Conservation (phyloP, 1,140 invertebrate genomes). For the Monochamus saltuarius region DNA sequence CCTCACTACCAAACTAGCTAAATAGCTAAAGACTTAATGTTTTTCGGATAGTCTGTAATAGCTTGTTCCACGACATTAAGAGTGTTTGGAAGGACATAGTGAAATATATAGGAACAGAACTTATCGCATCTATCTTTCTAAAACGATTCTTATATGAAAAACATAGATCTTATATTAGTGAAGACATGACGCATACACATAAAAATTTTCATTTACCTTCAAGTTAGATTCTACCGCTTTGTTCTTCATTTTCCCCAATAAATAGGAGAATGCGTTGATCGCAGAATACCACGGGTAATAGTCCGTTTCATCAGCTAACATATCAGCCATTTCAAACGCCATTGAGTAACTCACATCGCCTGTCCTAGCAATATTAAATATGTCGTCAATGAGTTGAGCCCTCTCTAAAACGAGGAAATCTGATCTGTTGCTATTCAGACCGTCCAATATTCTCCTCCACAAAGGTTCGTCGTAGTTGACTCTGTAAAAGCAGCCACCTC, state of each 20-base stretch:
- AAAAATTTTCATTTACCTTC: slow-evolving; percentile 28
- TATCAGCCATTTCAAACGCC: slow-evolving; percentile 60
- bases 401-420: slow-evolving; percentile 45
- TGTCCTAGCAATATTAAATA: slow-evolving; percentile 53
- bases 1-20: no score
- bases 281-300: slow-evolving; percentile 68
- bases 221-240: slow-evolving; percentile 42
- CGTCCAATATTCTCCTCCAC: slow-evolving; percentile 18
- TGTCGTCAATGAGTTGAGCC: slow-evolving; percentile 62
- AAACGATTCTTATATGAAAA: no score
- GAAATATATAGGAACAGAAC: no score
- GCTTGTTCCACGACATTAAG: no score
- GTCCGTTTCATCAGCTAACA: slow-evolving; percentile 62
- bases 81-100: no score
- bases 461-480: slow-evolving; percentile 30
- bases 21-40: no score
- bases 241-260: slow-evolving; percentile 46
- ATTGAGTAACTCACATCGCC: slow-evolving; percentile 50
- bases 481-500: slow-evolving; percentile 19
- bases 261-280: slow-evolving; percentile 57
- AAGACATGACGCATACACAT: no score
- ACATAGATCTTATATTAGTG: no score
- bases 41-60: no score
- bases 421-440: slow-evolving; percentile 13
- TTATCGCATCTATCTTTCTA: no score